Base-by-base conservation (phyloP, 37 sponge, comb jelly and placozoan species). In the Sycon ciliatum region DNA sequence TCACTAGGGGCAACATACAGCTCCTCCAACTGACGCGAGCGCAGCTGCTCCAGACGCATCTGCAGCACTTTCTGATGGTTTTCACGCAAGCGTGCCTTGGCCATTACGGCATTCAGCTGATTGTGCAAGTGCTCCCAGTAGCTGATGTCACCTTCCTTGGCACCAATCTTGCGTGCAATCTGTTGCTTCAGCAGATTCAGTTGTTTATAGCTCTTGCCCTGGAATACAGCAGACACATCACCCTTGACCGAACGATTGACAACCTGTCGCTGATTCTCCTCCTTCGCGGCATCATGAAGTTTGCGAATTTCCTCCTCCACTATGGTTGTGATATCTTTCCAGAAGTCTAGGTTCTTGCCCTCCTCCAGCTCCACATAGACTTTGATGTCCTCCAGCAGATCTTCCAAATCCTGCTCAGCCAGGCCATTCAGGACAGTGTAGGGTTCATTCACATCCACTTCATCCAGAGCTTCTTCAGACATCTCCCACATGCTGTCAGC, bases 351-450 rank as follows among this genome's bases (percentile, higher is more conserved):
- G 54, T 93, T 76, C 22, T 72, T 61, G 1, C 87, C 81, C 54
- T 77, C 38, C 60, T 98, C 99, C 39, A 89, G 54, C 56, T 87
- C 90, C 22, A 84, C 67, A 78, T 92, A 92, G 7, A 93, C 91
- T 23, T 84, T 77, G 16, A 98, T 98, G 75, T 98, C 99, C 34
- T 89, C 99, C 23, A 93, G 80, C 32, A 98, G 65, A 46, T 98
- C 99, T 70, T 98, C 99, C 39, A 98, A 46, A 55, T 98, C 99
- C 1, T 68, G 40, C 9, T 68, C 56, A 52, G 83, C 78, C 23
- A 98, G 60, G 26, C 94, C 94, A 84, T 88, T 24, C 22, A 29
- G 54, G 29, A 93, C 71, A 29, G 73, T 62, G 76, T 87, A 85
- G 3, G 94, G 94, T 55, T 93, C 94, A 55, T 93, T 85, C 42